Evolutionary conservation across 2,797 vertebrate species (phyloP), one percentile per base, ranked within the genome.

Genomic region (Lagorchestes hirsutus): DNA sequence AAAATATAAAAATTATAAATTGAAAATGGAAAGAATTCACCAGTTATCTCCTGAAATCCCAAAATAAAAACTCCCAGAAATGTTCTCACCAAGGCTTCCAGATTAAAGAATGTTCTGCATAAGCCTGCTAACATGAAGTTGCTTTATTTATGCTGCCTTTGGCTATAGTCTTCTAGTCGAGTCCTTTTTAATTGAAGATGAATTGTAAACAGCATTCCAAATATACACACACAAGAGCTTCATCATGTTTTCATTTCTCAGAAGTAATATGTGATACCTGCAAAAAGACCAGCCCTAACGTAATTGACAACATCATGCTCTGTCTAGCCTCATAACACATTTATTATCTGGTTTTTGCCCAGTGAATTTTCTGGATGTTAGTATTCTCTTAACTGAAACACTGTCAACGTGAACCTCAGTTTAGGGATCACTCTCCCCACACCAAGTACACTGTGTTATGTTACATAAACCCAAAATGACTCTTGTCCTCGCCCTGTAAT

Each of bases 401-500:
- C 11, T 29, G 46, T 62, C n/a, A 29, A 54, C 96, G 91, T 82
- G 59, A 94, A 91, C 55, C 31, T 91, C 56, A 55, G 27, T 22
- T 67, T 67, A 4, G 13, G 46, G 12, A 54, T 50, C 34, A 54
- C 62, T 74, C 57, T 55, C 56, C 46, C 10, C 34, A 55, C 93
- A 93, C 54, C 28, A 3, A 50, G 28, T 52, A 52, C 52, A 52
- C 52, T 9, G 52, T 28, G 55, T 34, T 74, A 67, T 13, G 12
- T 5, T 92, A 54, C 55, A 82, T 95, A 50, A 95, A 97, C 90
- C 92, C 93, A 74, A 56, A 94, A 62, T 96, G 92, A 24, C 55
- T 87, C 93, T 97, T 93, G 55, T 93, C 52, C 46, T 96, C 27
- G 94, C 92, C 67, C 95, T 90, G 13, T 74, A 96, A 14, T 87